Evolutionary conservation across 2,888 invertebrate species (phyloP).

Genomic region (Diaperis boleti): DNA sequence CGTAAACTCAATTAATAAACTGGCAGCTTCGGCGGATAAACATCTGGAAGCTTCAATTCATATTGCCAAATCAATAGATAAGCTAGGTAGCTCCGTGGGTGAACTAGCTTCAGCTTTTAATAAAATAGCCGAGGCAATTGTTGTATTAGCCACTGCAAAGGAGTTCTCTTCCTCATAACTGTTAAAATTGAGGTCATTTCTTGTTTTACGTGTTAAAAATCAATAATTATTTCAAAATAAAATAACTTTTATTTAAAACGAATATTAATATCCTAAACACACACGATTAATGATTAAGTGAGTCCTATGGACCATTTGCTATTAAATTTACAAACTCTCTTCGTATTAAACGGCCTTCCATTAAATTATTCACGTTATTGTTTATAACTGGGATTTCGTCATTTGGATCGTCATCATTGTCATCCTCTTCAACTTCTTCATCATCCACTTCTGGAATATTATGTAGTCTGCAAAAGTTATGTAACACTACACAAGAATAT

Average conservation of each 20-base stretch:
- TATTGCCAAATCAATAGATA: background rate
- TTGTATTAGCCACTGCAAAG: background rate
- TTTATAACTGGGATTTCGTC: background rate
- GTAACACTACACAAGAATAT: constrained; percentile 1
- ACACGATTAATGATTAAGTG: no score
- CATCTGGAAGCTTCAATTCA: background rate
- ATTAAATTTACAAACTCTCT: background rate
- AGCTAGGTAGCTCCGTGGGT: background rate
- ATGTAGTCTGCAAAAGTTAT: background rate
- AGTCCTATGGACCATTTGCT: no score
- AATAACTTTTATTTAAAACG: background rate
- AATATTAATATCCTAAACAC: background rate
- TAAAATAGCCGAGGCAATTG: background rate
- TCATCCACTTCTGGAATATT: background rate
- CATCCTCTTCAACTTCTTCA: background rate
- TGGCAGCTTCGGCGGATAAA: background rate
- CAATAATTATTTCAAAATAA: background rate
- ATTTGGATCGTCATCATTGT: background rate
- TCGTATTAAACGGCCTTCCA: background rate
- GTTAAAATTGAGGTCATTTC: background rate
- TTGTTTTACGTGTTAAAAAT: background rate
- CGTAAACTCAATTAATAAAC: background rate
- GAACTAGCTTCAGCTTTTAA: background rate
- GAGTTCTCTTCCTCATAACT: no score
- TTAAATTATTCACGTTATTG: background rate